phyloP scores from a whole-genome alignment of 30 jellyfish, hydroid and myxozoan species.

The Hydractinia symbiolongicarpus region DNA sequence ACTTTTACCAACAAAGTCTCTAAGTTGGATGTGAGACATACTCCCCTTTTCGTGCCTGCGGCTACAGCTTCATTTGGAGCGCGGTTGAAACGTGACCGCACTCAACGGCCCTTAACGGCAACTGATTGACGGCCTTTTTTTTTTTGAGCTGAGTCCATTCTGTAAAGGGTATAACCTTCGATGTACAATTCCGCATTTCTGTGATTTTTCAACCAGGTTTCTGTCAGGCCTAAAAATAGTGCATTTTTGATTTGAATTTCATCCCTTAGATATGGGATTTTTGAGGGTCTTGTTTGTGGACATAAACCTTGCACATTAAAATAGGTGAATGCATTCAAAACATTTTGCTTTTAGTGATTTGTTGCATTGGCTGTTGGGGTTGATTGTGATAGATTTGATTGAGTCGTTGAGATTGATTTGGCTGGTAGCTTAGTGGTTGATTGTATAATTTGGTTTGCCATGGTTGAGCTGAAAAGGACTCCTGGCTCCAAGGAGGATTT shows the following conservation, averaged over 20 bases:
- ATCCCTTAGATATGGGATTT: too few relatives aligned
- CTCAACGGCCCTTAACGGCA: too few relatives aligned
- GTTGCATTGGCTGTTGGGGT: background rate
- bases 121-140: background rate
- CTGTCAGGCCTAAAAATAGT: too few relatives aligned
- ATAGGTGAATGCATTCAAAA: background rate
- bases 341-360: background rate
- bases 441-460: background rate
- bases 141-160: background rate
- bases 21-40: too few relatives aligned
- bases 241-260: too few relatives aligned
- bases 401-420: background rate
- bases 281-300: too few relatives aligned
- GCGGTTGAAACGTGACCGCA: too few relatives aligned
- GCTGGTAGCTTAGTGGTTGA: background rate
- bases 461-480: background rate
- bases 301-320: background rate
- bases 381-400: background rate
- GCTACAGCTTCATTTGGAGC: too few relatives aligned
- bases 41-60: too few relatives aligned
- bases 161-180: background rate
- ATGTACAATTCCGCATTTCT: background rate
- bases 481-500: background rate
- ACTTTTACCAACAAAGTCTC: too few relatives aligned
- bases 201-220: too few relatives aligned